Evolutionary conservation across 2,797 vertebrate genomes (phyloP).

Genomic region (Lagorchestes hirsutus): DNA sequence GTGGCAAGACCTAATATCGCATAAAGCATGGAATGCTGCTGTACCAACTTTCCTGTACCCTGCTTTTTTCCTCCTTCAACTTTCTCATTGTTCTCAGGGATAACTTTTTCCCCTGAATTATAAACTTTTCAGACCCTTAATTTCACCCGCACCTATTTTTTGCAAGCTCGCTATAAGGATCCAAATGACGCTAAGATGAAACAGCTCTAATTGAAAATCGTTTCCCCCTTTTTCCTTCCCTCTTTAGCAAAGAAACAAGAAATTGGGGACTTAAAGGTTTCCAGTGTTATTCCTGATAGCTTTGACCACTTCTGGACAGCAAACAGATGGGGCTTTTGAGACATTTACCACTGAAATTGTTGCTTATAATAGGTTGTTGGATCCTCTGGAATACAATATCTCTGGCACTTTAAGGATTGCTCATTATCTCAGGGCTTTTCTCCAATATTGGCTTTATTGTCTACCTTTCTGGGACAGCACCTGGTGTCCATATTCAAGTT

Average conservation of each 20-base stretch:
- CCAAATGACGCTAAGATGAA: background rate
- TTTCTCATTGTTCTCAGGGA: background rate
- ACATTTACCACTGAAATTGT: slow-evolving; percentile 96
- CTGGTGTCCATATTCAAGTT: slow-evolving; percentile 88
- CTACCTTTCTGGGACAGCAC: slow-evolving; percentile 94
- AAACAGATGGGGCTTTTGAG: slow-evolving; percentile 88
- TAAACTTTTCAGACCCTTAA: slow-evolving; percentile 37
- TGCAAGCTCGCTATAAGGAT: slow-evolving; percentile 46
- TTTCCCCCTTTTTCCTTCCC: slow-evolving; percentile 81
- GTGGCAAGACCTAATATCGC: background rate
- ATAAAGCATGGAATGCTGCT: background rate
- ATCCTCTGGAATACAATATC: slow-evolving; percentile 91
- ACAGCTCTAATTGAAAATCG: slow-evolving; percentile 25
- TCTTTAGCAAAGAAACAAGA: slow-evolving; percentile 90
- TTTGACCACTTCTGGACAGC: slow-evolving; percentile 94
- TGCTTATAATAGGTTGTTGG: slow-evolving; percentile 96
- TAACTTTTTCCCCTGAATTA: slow-evolving; percentile 60
- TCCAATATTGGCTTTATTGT: slow-evolving; percentile 95
- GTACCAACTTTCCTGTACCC: background rate
- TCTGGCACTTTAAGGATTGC: slow-evolving; percentile 88
- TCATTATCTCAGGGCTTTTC: slow-evolving; percentile 91
- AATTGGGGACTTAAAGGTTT: slow-evolving; percentile 91
- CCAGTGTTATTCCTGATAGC: slow-evolving; percentile 92
- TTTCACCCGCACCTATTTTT: slow-evolving; percentile 36
- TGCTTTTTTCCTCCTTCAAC: background rate